phyloP scores from a whole-genome alignment of 2,888 invertebrate genomes.

The Lasioglossum villosulum region DNA sequence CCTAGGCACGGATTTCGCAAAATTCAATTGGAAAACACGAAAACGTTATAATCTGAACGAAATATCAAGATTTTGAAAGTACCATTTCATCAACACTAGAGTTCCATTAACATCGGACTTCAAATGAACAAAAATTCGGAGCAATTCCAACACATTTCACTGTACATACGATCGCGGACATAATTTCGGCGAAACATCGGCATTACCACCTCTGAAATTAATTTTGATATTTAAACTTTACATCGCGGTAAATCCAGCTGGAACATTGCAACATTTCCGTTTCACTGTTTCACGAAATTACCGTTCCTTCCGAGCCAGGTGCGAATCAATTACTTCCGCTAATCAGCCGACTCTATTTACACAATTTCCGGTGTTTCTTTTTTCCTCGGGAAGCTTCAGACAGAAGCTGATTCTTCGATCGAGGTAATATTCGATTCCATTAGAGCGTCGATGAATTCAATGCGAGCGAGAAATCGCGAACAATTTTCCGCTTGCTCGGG shows the following conservation, averaged over 20 bases:
- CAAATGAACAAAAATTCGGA: not conserved
- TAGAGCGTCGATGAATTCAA: not conserved
- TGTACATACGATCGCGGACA: not conserved
- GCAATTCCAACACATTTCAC: not conserved
- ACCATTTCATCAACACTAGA: not conserved
- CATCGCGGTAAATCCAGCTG: not conserved
- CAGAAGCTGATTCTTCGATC: constrained; percentile 8
- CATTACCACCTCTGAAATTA: not conserved
- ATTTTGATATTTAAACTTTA: not conserved
- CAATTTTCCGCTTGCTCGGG: constrained; percentile 5
- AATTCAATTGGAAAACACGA: too few relatives aligned
- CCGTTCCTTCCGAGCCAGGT: not conserved
- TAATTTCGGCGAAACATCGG: not conserved
- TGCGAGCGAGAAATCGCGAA: not conserved
- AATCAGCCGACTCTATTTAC: not conserved
- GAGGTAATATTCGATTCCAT: constrained; percentile 3
- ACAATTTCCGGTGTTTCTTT: not conserved
- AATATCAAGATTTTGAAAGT: not conserved
- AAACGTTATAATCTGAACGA: not conserved
- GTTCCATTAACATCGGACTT: too few relatives aligned
- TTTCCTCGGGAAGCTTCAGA: not conserved
- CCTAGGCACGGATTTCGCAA: too few relatives aligned
- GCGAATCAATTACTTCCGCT: not conserved
- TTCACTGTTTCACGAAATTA: not conserved
- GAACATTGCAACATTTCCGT: not conserved